A percentile compares a stretch with the other conserved stretches of the same genome.
Conservation (phyloP, 2,888 invertebrate species). For the Cheilosia impressa region DNA sequence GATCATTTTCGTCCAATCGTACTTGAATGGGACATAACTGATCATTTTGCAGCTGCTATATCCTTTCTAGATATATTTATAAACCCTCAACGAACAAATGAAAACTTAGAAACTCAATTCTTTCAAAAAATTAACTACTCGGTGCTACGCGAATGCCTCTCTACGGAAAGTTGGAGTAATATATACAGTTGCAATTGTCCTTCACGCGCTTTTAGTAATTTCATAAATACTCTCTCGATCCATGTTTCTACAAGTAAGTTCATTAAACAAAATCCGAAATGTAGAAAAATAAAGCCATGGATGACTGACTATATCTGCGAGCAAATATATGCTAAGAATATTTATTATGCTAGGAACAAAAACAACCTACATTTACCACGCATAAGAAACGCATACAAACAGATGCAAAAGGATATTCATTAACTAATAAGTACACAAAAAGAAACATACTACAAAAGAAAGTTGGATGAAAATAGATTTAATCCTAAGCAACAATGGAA, state of each 20-base stretch:
- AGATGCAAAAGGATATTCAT: slow-evolving; percentile 5
- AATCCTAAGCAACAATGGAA: slow-evolving; percentile 12
- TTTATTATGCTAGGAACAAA: neutral
- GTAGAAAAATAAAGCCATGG: neutral
- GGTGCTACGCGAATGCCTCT: neutral
- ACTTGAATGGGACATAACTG: neutral
- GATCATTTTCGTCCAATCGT: neutral
- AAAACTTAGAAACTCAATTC: neutral
- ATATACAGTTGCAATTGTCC: neutral
- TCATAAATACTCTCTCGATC: neutral
- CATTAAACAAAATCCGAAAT: neutral
- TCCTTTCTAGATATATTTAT: neutral
- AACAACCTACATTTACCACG: slow-evolving; percentile 4
- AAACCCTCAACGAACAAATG: neutral
- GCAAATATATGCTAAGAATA: neutral
- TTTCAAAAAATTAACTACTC: neutral
- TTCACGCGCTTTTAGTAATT: neutral
- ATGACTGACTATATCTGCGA: slow-evolving; percentile 5
- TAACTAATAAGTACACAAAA: slow-evolving; percentile 1
- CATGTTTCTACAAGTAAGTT: neutral
- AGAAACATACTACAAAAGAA: slow-evolving; percentile 1
- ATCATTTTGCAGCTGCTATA: slow-evolving; percentile 1
- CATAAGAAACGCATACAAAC: neutral
- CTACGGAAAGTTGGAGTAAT: neutral
- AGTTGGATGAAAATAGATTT: neutral